Evolutionary conservation across 2,113 vertebrate genomes (phyloP), one percentile per base, ranked within the genome.

Genomic region (Hemicordylus capensis): DNA sequence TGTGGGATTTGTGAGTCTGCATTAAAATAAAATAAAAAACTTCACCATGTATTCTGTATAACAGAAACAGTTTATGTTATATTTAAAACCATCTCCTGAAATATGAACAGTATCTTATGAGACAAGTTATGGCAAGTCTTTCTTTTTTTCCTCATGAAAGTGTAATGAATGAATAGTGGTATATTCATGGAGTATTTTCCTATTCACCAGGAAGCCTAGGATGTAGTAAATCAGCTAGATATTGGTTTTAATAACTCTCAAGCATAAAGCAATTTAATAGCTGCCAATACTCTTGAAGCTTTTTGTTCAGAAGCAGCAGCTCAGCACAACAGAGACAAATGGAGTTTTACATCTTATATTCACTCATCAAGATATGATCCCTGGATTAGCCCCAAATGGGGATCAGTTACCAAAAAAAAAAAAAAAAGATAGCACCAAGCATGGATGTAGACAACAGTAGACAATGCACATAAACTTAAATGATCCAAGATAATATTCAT

Each of bases 251-350:
- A 89, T 90, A 95, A 90, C 75, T 79, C 61, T 79, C 86, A 87
- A 88, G 51, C 91, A 90, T 95, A 94, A 84, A 81, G 79, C 90
- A 86, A 89, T 89, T 95, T 90, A 90, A 87, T 94, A 90, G 93
- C 89, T 93, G 92, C 87, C 92, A 93, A 83, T 85, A 89, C 59
- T 76, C 86, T 85, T 93, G 85, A 90, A 83, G 56, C 44, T 81
- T 92, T 91, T 88, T 85, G 87, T 87, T 92, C 67, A 81, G 89
- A 90, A 89, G 85, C 87, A 85, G 80, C 37, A 93, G 51, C 77
- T 78, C 34, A 85, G 89, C 91, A 89, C 82, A 28, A 34, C 31
- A 85, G 63, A 84, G 86, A 42, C 74, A 66, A 0, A 1, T 79
- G 73, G 90, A 84, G 86, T 90, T 75, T 77, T 84, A 85, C 56